Evolutionary conservation across 2,113 vertebrate genomes (phyloP).

Genomic region (Isichthys henryi): DNA sequence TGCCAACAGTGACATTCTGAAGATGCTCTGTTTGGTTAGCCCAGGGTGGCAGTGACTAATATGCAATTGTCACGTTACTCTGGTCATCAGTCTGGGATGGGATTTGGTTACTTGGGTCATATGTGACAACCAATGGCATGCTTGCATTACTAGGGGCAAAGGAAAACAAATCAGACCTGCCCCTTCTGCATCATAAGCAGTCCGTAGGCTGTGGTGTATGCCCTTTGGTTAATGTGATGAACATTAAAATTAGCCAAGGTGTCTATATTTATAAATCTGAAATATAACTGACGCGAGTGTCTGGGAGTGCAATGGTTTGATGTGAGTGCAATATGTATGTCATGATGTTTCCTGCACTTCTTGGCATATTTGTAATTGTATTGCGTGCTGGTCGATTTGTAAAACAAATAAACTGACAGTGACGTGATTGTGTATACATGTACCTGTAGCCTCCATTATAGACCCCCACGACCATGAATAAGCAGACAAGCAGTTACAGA

Average conservation of each 20-base stretch:
- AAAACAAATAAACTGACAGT: not conserved
- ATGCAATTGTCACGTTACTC: not conserved
- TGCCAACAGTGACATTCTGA: not conserved
- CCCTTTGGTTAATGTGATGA: not conserved
- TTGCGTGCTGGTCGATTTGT: not conserved
- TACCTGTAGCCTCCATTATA: not conserved
- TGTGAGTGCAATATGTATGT: not conserved
- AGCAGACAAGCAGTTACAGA: not conserved
- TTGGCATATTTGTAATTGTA: not conserved
- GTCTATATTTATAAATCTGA: not conserved
- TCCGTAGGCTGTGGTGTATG: not conserved
- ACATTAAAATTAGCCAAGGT: not conserved
- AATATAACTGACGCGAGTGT: not conserved
- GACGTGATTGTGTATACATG: not conserved
- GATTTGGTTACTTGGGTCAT: not conserved
- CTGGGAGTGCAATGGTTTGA: not conserved
- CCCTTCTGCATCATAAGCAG: not conserved
- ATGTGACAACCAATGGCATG: not conserved
- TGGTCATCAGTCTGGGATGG: conserved; percentile 16
- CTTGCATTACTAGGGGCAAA: not conserved
- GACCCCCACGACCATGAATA: not conserved
- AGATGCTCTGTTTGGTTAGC: not conserved
- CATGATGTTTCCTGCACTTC: not conserved
- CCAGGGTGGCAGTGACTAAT: not conserved
- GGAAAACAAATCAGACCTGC: not conserved